These are phyloP conservation scores for Tinea trinotella DNA, from an alignment of 2,888 invertebrate genomes.

Conservation along the genomic window DNA sequence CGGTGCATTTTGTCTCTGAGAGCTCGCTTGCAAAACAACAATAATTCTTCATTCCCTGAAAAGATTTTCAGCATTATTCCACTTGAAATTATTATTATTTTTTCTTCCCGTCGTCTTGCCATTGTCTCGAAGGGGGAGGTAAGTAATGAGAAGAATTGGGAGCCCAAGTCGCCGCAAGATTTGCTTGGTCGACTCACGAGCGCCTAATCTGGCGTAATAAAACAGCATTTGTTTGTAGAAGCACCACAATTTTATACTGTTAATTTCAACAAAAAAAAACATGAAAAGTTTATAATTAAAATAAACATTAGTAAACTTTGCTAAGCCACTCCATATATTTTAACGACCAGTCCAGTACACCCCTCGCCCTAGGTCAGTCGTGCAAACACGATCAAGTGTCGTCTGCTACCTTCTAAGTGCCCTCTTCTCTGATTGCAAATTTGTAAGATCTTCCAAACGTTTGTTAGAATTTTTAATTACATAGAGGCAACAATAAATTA, in stretches of 20 bases:
- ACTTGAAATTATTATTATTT: conserved; percentile 71
- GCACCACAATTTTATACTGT: no score
- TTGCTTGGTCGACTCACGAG: conserved; percentile 51
- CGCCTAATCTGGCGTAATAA: conserved; percentile 65
- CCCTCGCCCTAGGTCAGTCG: conserved; percentile 32
- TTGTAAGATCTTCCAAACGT: conserved; percentile 4
- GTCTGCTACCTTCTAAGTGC: conserved; percentile 23
- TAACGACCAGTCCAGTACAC: conserved; percentile 23
- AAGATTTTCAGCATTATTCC: conserved; percentile 73
- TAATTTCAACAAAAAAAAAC: no score
- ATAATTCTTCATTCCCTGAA: conserved; percentile 68
- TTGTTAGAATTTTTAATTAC: not conserved
- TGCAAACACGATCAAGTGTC: conserved; percentile 37
- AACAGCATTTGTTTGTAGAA: conserved; percentile 54
- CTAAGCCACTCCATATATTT: conserved; percentile 21
- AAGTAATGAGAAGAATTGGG: conserved; percentile 72
- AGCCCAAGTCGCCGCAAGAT: conserved; percentile 38
- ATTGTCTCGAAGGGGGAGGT: conserved; percentile 70
- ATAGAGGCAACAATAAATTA: no score
- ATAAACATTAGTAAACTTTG: conserved; percentile 6
- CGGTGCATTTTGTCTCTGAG: conserved; percentile 71
- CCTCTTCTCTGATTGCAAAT: conserved; percentile 8
- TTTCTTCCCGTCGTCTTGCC: conserved; percentile 68
- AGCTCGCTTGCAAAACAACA: conserved; percentile 72
- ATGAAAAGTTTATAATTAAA: not conserved